phyloP scores from a whole-genome alignment of 2,888 invertebrate species.

The Lacanobia oleracea region DNA sequence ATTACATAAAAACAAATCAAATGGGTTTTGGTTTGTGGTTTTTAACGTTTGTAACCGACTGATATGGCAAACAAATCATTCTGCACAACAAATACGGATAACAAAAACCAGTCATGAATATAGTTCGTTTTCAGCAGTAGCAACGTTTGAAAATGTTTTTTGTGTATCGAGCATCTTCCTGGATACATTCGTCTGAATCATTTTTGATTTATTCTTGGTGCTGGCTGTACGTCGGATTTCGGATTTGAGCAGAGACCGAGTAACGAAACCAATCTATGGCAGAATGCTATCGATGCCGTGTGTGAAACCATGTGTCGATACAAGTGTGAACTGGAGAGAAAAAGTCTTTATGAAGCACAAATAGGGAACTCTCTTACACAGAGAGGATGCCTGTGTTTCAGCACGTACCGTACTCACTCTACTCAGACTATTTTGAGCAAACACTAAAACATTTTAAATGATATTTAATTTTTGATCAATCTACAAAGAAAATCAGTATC shows the following conservation, averaged over 20 bases:
- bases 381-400: background rate
- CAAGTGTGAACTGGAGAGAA: conserved; percentile 8
- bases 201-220: conserved; percentile 6
- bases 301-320: conserved; percentile 3
- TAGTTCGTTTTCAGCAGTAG: background rate
- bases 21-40: conserved; percentile 33
- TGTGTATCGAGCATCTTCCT: background rate
- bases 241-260: background rate
- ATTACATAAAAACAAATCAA: conserved; percentile 24
- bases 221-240: background rate
- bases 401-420: no score
- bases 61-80: conserved; percentile 18
- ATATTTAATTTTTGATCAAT: background rate
- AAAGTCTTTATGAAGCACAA: background rate
- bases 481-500: conserved; percentile 5
- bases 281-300: background rate
- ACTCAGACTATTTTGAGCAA: background rate
- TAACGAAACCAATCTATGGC: conserved; percentile 38
- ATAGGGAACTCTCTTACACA: background rate
- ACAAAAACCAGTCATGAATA: conserved; percentile 2
- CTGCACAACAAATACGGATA: background rate
- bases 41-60: conserved; percentile 5
- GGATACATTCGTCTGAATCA: conserved; percentile 11
- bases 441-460: background rate
- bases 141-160: background rate